These are phyloP conservation scores for Esperia sulphurella DNA, from an alignment of 2,888 invertebrate genomes.

Conservation along the genomic window DNA sequence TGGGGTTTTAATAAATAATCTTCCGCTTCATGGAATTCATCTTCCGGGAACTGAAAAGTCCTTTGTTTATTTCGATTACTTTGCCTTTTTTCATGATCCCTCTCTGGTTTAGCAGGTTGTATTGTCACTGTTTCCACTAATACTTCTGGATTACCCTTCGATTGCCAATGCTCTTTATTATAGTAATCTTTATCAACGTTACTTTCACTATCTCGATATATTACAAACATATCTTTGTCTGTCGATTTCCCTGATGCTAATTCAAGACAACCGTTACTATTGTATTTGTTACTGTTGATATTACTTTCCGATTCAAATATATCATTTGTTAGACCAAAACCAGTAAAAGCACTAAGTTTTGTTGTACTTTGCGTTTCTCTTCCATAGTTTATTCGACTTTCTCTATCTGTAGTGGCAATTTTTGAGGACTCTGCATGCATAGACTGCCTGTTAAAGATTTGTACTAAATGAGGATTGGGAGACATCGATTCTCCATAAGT, in stretches of 20 bases:
- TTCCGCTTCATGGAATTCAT: slow-evolving; percentile 22
- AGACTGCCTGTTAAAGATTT: slow-evolving; percentile 44
- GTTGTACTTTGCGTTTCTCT: slow-evolving; percentile 1
- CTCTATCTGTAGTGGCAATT: slow-evolving; percentile 19
- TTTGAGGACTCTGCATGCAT: slow-evolving; percentile 35
- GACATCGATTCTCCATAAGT: slow-evolving; percentile 7
- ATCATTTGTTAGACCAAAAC: slow-evolving; percentile 18
- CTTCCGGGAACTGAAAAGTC: slow-evolving; percentile 4
- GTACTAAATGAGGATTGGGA: slow-evolving; percentile 29
- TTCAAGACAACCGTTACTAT: slow-evolving; percentile 15
- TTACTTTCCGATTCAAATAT: slow-evolving; percentile 18
- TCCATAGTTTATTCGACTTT: neutral
- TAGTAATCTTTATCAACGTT: slow-evolving; percentile 20
- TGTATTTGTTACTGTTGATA: slow-evolving; percentile 12
- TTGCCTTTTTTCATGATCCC: slow-evolving; percentile 6
- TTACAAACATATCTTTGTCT: slow-evolving; percentile 51
- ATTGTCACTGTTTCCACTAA: slow-evolving; percentile 22
- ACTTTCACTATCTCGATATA: slow-evolving; percentile 49
- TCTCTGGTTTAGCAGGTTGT: slow-evolving; percentile 13
- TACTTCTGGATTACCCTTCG: slow-evolving; percentile 22
- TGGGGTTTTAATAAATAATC: slow-evolving; percentile 37
- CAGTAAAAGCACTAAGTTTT: slow-evolving; percentile 16
- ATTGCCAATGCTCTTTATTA: slow-evolving; percentile 20
- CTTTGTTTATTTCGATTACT: slow-evolving; percentile 5
- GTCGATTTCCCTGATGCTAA: slow-evolving; percentile 27